A percentile compares a stretch with the other conserved stretches of the same genome.
phyloP scores from a whole-genome alignment of 2,797 vertebrate species.

The Hydrocynus forskahlii region DNA sequence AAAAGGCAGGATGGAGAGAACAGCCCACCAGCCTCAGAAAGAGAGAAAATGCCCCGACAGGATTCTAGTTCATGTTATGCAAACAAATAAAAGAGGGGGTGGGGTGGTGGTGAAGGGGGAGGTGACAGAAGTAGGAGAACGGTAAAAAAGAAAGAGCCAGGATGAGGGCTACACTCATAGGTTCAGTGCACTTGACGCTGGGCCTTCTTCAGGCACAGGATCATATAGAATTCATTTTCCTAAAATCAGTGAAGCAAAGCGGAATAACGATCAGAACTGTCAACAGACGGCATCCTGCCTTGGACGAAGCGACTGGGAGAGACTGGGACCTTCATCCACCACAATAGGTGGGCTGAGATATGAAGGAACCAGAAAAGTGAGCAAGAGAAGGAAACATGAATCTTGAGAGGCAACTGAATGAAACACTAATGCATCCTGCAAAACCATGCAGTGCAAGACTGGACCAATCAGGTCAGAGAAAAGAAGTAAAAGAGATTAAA shows the following conservation, averaged over 20 bases:
- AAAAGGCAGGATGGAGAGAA: conserved; percentile 58
- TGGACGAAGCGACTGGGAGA: conserved; percentile 44
- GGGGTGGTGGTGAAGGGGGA: conserved; percentile 56
- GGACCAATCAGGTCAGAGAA: not conserved
- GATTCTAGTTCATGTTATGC: conserved; percentile 37
- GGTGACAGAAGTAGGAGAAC: conserved; percentile 52
- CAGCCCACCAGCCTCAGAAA: conserved; percentile 51
- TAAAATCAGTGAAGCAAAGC: conserved; percentile 77
- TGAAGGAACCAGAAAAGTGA: conserved; percentile 19
- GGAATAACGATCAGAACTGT: conserved; percentile 60
- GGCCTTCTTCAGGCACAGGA: conserved; percentile 51
- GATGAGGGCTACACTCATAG: conserved; percentile 64
- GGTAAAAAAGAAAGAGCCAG: conserved; percentile 67
- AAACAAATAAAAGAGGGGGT: conserved; percentile 58
- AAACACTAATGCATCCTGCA: not conserved
- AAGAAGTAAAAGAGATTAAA: conserved; percentile 27
- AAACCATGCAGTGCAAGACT: conserved; percentile 2
- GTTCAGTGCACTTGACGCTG: conserved; percentile 49
- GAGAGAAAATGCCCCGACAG: conserved; percentile 57
- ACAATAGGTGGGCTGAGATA: conserved; percentile 45
- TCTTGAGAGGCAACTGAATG: conserved; percentile 11
- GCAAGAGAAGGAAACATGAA: conserved; percentile 35
- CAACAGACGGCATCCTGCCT: conserved; percentile 44
- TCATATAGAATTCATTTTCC: conserved; percentile 77
- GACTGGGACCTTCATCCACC: conserved; percentile 19